phyloP scores from a whole-genome alignment of 1,140 invertebrate species.

The Drosophila grimshawi region DNA sequence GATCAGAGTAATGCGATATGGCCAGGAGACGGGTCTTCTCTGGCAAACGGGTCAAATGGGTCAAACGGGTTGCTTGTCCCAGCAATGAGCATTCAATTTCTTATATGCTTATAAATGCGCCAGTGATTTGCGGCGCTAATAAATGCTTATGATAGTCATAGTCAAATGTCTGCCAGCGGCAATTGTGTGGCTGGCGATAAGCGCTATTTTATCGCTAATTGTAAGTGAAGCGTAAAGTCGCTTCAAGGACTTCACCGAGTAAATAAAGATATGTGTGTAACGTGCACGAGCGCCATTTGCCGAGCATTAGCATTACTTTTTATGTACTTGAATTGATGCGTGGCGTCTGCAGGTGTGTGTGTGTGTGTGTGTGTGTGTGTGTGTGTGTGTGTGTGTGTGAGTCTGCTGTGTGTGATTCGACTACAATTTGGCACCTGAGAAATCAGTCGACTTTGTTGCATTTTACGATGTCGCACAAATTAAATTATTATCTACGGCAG shows the following conservation, averaged over 20 bases:
- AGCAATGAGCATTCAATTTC: slow-evolving; percentile 45
- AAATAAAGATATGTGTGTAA: slow-evolving; percentile 55
- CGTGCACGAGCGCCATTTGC: slow-evolving; percentile 49
- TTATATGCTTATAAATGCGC: slow-evolving; percentile 36
- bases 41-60: not conserved
- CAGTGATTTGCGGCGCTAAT: slow-evolving; percentile 70
- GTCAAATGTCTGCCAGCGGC: slow-evolving; percentile 6
- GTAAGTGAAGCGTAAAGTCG: slow-evolving; percentile 66
- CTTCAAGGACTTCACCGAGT: slow-evolving; percentile 14
- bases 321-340: slow-evolving; percentile 64
- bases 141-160: slow-evolving; percentile 66
- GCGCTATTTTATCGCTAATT: slow-evolving; percentile 72
- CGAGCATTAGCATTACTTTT: slow-evolving; percentile 64
- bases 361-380: slow-evolving; percentile 23
- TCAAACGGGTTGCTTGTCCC: slow-evolving; percentile 37
- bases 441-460: slow-evolving; percentile 54
- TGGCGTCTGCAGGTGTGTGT: slow-evolving; percentile 6
- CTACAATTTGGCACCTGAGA: slow-evolving; percentile 5
- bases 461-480: slow-evolving; percentile 66
- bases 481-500: slow-evolving; percentile 75
- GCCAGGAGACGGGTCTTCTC: not conserved
- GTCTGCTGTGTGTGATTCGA: slow-evolving; percentile 39
- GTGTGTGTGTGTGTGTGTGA: slow-evolving; percentile 30
- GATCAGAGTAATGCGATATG: slow-evolving; percentile 54
- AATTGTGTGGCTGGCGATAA: slow-evolving; percentile 58